A percentile compares a stretch with the other conserved stretches of the same genome.
phyloP scores from a whole-genome alignment of 2,888 invertebrate genomes.

The Yponomeuta malinellus region DNA sequence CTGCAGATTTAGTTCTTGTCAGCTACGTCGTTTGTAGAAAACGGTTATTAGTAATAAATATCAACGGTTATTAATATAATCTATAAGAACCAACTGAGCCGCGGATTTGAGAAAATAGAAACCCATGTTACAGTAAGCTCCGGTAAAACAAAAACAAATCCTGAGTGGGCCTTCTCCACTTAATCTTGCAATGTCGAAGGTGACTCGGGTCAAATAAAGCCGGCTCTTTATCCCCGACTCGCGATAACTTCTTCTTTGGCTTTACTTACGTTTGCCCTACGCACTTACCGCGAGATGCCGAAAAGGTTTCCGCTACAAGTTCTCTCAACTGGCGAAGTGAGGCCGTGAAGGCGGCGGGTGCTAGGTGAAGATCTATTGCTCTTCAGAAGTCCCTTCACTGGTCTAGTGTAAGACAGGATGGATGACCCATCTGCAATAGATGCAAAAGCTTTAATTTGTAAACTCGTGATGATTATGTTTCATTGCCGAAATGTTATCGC shows the following conservation, averaged over 20 bases:
- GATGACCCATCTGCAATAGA: background rate
- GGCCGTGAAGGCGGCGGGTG: background rate
- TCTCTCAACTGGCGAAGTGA: background rate
- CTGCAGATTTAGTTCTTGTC: too few species aligned
- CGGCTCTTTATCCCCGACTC: slow-evolving; percentile 50
- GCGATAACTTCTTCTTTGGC: slow-evolving; percentile 49
- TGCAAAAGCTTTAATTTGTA: background rate
- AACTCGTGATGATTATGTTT: too few species aligned
- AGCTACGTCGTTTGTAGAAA: too few species aligned
- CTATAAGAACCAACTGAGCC: too few species aligned
- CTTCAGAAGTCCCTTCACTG: background rate
- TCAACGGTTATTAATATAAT: too few species aligned
- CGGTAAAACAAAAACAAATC: too few species aligned
- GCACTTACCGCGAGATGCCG: background rate
- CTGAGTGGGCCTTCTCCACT: background rate
- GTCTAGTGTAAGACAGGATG: background rate
- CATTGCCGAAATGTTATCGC: too few species aligned
- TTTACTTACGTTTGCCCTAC: slow-evolving; percentile 8
- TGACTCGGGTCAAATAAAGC: slow-evolving; percentile 62
- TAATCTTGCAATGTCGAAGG: slow-evolving; percentile 26
- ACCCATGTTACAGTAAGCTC: too few species aligned
- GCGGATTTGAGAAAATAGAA: too few species aligned
- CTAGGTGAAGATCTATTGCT: background rate
- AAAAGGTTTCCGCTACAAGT: background rate
- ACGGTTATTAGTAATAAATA: too few species aligned